These are phyloP conservation scores for Odocoileus virginianus DNA, from an alignment of 2,113 vertebrate genomes.

Conservation along the genomic window DNA sequence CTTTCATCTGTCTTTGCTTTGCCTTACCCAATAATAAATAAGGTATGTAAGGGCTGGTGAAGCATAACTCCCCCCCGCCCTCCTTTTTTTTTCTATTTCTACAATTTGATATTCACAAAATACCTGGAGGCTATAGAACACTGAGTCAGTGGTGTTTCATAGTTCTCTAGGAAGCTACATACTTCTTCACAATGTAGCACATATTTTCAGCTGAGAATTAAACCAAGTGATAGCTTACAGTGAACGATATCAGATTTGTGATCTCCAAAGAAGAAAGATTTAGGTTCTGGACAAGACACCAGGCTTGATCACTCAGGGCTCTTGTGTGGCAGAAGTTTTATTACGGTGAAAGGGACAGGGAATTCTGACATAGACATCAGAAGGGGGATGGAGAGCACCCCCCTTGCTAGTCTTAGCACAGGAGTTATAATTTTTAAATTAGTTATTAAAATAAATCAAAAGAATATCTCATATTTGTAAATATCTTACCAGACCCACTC, in stretches of 20 bases:
- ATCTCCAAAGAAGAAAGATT: background rate
- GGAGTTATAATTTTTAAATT: background rate
- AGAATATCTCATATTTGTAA: background rate
- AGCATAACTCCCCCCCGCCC: rapidly evolving
- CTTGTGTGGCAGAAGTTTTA: background rate
- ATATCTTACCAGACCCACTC: background rate
- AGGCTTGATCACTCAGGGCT: background rate
- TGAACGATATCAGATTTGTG: background rate
- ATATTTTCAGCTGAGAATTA: background rate
- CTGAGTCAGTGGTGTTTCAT: background rate
- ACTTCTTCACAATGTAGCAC: background rate
- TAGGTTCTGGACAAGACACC: background rate
- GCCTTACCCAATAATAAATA: background rate
- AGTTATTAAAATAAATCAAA: background rate
- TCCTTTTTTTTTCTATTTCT: background rate
- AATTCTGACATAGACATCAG: background rate
- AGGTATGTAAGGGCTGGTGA: background rate
- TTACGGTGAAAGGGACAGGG: background rate
- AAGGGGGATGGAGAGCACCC: background rate
- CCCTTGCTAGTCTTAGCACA: rapidly evolving
- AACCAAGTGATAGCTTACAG: background rate
- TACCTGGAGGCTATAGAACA: background rate
- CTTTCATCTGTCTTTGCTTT: background rate
- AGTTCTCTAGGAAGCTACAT: background rate
- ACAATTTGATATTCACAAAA: background rate